A percentile compares a stretch with the other conserved stretches of the same genome.
Conservation (phyloP, 1,140 invertebrate species). For the Heliothis virescens region DNA sequence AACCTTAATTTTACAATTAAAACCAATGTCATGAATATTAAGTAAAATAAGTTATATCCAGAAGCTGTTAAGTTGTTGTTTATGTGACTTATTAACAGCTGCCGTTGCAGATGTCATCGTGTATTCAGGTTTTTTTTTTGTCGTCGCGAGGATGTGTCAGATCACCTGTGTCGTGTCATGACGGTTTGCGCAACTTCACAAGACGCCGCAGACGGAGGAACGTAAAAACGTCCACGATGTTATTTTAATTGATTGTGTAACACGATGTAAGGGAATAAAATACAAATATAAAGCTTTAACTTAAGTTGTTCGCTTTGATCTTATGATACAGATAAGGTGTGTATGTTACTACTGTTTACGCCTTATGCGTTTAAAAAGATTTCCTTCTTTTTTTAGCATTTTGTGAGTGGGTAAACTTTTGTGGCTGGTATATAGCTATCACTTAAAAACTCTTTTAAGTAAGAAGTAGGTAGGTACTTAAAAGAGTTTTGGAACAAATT, state of each 20-base stretch:
- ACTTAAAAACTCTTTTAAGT: neutral
- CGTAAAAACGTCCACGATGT: constrained; percentile 38
- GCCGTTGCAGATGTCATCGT: constrained; percentile 12
- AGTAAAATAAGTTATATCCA: constrained; percentile 23
- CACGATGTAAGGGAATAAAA: constrained; percentile 37
- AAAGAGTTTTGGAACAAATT: no score
- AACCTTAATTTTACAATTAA: constrained; percentile 31
- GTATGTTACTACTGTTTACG: constrained; percentile 24
- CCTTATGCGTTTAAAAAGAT: neutral
- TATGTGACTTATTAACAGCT: constrained; percentile 30
- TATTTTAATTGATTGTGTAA: constrained; percentile 46
- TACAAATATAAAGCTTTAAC: constrained; percentile 8
- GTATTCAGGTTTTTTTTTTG: constrained; percentile 13
- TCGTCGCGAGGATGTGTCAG: neutral
- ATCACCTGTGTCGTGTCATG: constrained; percentile 35
- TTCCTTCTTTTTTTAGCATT: neutral
- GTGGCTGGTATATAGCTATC: no score
- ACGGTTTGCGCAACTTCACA: constrained; percentile 20
- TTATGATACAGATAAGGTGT: constrained; percentile 8
- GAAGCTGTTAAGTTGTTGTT: constrained; percentile 21
- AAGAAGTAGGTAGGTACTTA: no score
- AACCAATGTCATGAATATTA: constrained; percentile 31
- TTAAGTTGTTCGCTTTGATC: constrained; percentile 19
- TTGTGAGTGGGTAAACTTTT: neutral
- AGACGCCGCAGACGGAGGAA: constrained; percentile 13